These are phyloP conservation scores for Helleia helle DNA, from an alignment of 2,888 invertebrate genomes.

Conservation along the genomic window DNA sequence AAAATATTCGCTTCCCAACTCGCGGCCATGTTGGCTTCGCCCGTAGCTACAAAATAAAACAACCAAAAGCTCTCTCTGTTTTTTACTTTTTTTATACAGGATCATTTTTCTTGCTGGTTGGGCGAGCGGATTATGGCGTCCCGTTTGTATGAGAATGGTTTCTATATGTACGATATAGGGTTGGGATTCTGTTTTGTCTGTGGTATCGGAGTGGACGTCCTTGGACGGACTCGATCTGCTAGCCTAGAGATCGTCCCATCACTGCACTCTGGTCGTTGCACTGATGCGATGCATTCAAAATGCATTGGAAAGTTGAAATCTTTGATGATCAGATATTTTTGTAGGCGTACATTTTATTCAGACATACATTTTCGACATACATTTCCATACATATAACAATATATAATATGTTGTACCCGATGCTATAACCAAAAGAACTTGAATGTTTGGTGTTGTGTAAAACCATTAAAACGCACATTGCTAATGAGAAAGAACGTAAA, in stretches of 20 bases:
- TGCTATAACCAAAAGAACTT: no score
- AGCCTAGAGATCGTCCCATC: slow-evolving; percentile 66
- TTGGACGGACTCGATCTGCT: slow-evolving; percentile 74
- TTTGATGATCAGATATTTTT: slow-evolving; percentile 10
- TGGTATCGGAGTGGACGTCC: slow-evolving; percentile 63
- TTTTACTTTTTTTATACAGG: slow-evolving; percentile 67
- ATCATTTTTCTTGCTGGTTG: slow-evolving; percentile 69
- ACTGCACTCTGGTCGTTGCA: slow-evolving; percentile 67
- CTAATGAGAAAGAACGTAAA: slow-evolving; percentile 48
- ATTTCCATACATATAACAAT: no score
- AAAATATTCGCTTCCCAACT: slow-evolving; percentile 57
- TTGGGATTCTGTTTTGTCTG: slow-evolving; percentile 33
- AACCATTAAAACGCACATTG: slow-evolving; percentile 32
- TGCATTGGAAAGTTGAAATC: slow-evolving; percentile 54
- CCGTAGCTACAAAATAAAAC: slow-evolving; percentile 64
- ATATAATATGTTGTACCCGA: no score
- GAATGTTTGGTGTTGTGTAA: slow-evolving; percentile 24
- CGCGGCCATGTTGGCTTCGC: slow-evolving; percentile 65
- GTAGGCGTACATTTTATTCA: no score
- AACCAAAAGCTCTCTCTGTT: slow-evolving; percentile 53
- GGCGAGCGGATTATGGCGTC: slow-evolving; percentile 46
- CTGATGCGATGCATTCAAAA: slow-evolving; percentile 65
- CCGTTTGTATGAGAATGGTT: slow-evolving; percentile 28
- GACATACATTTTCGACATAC: no score
- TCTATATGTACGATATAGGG: slow-evolving; percentile 32